Evolutionary conservation across 2,113 vertebrate species (phyloP).

Genomic region (Catharus bicknelli): DNA sequence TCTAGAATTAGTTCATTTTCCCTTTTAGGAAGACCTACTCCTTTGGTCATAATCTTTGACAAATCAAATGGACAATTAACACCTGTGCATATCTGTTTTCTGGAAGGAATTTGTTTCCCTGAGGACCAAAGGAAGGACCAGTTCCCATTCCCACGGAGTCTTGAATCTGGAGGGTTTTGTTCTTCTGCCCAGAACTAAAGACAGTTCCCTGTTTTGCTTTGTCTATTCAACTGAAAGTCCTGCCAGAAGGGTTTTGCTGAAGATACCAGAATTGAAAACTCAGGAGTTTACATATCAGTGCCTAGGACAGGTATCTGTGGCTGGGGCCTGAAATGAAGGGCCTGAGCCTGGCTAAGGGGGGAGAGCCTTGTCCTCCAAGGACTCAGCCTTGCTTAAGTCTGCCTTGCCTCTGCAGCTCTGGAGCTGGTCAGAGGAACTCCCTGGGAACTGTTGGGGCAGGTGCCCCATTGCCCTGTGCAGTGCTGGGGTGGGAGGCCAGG

Average conservation of each 20-base stretch:
- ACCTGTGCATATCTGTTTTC: neutral
- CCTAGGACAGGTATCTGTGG: neutral
- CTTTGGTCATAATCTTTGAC: neutral
- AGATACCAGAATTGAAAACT: neutral
- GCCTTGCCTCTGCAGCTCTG: neutral
- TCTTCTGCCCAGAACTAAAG: neutral
- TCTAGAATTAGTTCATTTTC: neutral
- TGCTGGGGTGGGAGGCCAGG: neutral
- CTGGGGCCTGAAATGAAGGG: rapidly evolving
- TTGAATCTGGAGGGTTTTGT: neutral
- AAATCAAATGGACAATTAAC: neutral
- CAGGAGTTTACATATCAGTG: neutral
- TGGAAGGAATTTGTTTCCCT: neutral
- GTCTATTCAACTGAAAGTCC: neutral
- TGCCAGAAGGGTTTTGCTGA: neutral
- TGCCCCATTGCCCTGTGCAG: neutral
- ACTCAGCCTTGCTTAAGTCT: neutral
- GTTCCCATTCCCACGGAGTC: neutral
- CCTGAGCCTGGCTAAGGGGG: neutral
- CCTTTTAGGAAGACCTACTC: neutral
- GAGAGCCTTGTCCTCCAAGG: neutral
- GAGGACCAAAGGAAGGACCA: neutral
- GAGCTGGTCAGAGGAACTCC: neutral
- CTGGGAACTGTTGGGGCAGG: neutral
- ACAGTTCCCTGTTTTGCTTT: neutral